Evolutionary conservation across 2,113 vertebrate genomes (phyloP), one percentile per base, ranked within the genome.

Genomic region (Zosterops pallidus): DNA sequence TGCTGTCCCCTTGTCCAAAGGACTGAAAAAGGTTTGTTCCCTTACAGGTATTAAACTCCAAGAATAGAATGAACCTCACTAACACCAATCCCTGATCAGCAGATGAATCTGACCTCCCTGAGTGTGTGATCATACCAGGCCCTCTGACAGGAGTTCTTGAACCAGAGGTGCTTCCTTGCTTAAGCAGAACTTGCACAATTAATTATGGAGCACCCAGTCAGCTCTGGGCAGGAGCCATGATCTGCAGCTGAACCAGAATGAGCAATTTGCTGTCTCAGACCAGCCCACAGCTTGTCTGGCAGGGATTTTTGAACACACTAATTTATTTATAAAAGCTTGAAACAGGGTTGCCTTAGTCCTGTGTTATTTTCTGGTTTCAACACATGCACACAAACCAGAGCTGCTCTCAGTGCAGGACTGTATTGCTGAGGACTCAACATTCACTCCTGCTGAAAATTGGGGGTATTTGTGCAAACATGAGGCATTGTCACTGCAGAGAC

Each of bases 191-290:
- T 26, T 14, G 42, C 26, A 55, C 74, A 70, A 52, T 84, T 86
- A 76, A 84, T 90, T 76, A 65, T 22, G 52, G 68, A 90, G 71
- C 64, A 53, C 17, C 12, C 64, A 44, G 31, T 22, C 70, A 77
- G 50, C 37, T 68, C 57, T 79, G 56, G 39, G 64, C 44, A 59
- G 35, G 63, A 92, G 70, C 46, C 7, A 4, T 22, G 46, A 39
- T 83, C 84, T 78, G 71, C 83, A 83, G 67, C 76, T 93, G 79
- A 90, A 95, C 84, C 87, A 90, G 46, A 86, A 93, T 44, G 50
- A 88, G 49, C 78, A 83, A 76, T 63, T 81, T 85, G 26, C 59
- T 76, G 49, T 79, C 78, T 95, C 67, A 87, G 42, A n/a, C 20
- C 52, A 83, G 49, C 57, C 77, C 60, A 29, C 65, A 76, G 49